Evolutionary conservation across 2,888 invertebrate species (phyloP).

Genomic region (Hypomecis atomaria): DNA sequence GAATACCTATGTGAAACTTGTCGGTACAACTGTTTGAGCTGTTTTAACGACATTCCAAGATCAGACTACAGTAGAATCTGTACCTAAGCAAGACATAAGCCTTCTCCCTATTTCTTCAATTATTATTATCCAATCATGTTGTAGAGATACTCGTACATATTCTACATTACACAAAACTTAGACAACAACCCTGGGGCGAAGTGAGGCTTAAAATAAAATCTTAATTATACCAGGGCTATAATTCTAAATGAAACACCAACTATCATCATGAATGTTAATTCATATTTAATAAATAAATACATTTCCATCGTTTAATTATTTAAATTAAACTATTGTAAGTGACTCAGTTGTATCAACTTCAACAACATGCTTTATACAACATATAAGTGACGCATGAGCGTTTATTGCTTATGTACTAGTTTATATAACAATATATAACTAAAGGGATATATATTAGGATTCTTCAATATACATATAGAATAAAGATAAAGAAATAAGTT

Average conservation of each 20-base stretch:
- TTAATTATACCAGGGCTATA: too few relatives aligned
- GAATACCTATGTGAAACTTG: too few relatives aligned
- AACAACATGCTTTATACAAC: conserved; percentile 74
- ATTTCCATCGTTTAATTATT: conserved; percentile 70
- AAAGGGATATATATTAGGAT: conserved; percentile 80
- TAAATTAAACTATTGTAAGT: conserved; percentile 83
- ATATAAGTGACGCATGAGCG: conserved; percentile 62
- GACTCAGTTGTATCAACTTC: conserved; percentile 83
- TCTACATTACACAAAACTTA: too few relatives aligned
- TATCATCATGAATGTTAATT: conserved; percentile 81
- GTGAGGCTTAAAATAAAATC: too few relatives aligned
- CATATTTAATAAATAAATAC: conserved; percentile 85
- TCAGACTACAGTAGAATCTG: too few relatives aligned
- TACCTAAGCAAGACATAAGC: too few relatives aligned
- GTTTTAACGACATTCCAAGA: too few relatives aligned
- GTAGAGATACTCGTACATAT: too few relatives aligned
- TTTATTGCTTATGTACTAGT: conserved; percentile 74
- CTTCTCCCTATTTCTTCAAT: too few relatives aligned
- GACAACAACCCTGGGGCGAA: too few relatives aligned
- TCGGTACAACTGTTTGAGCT: too few relatives aligned
- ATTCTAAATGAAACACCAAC: conserved; percentile 67
- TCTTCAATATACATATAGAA: conserved; percentile 80
- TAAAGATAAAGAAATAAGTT: conserved; percentile 63
- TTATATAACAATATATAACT: conserved; percentile 76
- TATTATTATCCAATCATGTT: too few relatives aligned